These are phyloP conservation scores for Apamea sordens DNA, from an alignment of 2,888 invertebrate species.

Conservation along the genomic window DNA sequence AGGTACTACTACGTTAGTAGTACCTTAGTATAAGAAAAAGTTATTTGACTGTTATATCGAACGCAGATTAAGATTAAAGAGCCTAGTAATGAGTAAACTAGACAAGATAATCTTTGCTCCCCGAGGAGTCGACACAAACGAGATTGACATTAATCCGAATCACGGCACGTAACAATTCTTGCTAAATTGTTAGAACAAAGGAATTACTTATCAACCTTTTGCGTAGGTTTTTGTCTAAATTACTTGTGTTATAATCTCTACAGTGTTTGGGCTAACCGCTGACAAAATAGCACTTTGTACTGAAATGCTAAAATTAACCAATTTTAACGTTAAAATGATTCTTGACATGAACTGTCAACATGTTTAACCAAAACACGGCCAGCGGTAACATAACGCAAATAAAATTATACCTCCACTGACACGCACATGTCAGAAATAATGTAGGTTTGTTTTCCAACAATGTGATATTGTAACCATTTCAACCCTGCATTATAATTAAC, in stretches of 20 bases:
- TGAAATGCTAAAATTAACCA: conserved; percentile 4
- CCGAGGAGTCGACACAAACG: conserved; percentile 2
- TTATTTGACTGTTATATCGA: background rate
- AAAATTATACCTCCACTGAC: conserved; percentile 18
- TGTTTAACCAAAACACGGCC: conserved; percentile 26
- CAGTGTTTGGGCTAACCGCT: background rate
- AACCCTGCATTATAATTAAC: conserved; percentile 48
- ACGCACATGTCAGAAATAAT: conserved; percentile 27
- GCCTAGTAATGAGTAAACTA: conserved; percentile 20
- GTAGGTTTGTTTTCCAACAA: conserved; percentile 30
- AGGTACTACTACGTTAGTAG: background rate
- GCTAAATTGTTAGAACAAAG: background rate
- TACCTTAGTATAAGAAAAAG: background rate
- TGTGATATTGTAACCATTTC: conserved; percentile 24
- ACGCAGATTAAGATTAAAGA: conserved; percentile 22
- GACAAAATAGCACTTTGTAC: conserved; percentile 19
- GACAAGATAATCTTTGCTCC: conserved; percentile 21
- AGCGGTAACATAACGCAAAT: conserved; percentile 21
- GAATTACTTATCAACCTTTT: conserved; percentile 5
- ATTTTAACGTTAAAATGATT: conserved; percentile 32
- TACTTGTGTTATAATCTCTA: background rate
- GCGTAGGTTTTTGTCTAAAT: conserved; percentile 22
- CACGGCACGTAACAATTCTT: background rate
- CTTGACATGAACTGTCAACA: conserved; percentile 25
- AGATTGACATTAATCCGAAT: conserved; percentile 23